Conservation (phyloP, 1,140 invertebrate species). For the Saccostrea echinata region DNA sequence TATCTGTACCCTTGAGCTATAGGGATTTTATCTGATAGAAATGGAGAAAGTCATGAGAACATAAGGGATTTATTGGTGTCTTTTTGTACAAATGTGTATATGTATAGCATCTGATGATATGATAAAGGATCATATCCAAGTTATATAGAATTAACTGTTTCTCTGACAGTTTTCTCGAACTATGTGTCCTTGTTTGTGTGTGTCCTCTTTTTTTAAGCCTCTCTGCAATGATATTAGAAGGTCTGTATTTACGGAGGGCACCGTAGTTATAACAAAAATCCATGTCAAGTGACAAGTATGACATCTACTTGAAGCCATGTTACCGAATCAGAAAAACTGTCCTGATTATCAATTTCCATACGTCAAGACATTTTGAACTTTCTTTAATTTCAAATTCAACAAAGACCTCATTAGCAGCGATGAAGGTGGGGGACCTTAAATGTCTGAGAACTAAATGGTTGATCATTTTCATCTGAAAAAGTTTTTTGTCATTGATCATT, state of each 20-base stretch:
- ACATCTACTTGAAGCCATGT: neutral
- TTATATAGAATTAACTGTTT: neutral
- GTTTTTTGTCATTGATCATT: constrained; percentile 16
- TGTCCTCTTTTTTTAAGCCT: neutral
- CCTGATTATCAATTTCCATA: constrained; percentile 3
- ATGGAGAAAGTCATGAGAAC: neutral
- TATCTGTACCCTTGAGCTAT: neutral
- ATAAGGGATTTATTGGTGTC: neutral
- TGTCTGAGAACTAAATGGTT: constrained; percentile 30
- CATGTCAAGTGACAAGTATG: constrained; percentile 1
- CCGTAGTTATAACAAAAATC: neutral
- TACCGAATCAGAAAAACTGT: neutral
- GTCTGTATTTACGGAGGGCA: neutral
- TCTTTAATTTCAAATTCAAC: neutral
- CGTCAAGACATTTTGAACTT: neutral
- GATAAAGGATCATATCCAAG: neutral
- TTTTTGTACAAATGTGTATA: neutral
- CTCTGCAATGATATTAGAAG: neutral
- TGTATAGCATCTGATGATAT: neutral
- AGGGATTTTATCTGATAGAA: neutral
- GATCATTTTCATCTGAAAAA: constrained; percentile 20
- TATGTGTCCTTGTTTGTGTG: neutral
- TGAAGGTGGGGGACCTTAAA: constrained; percentile 8
- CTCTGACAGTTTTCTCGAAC: neutral
- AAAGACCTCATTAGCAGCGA: constrained; percentile 16